Base-by-base conservation (phyloP, 2,113 vertebrate genomes). In the Cryptotis parvus region DNA sequence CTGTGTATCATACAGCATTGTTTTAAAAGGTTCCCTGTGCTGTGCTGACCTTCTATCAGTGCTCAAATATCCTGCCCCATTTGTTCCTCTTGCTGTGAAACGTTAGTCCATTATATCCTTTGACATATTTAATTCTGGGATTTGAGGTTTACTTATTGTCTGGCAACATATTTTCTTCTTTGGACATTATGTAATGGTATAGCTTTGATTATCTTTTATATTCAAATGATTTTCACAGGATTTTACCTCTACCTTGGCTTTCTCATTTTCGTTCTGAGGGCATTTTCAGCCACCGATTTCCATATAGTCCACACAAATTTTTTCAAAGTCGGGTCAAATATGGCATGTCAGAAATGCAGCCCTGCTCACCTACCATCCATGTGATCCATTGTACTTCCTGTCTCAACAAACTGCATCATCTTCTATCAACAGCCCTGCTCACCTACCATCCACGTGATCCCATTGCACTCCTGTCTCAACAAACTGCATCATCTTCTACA, bases 291-390 rank as follows among this genome's bases (percentile, higher is more conserved):
- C 9, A 58, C 37, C 29, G 14, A 66, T 72, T 49, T 49, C 49
- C 45, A 80, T 74, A 63, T 12, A 78, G 20, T n/a, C 84, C 14
- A 65, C 4, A n/a, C 55, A 27, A 90, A 85, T 69, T 87, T 81
- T n/a, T 84, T 81, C 83, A 84, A 26, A 87, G 31, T 49, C 58
- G 26, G 29, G 35, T 90, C 77, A 94, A 87, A 87, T 6, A 15
- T 27, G 31, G 52, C 33, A 52, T 37, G 58, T 82, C 76, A 95
- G 55, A 74, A 93, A 88, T 82, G 68, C 93, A 81, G 74, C 45
- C 9, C 55, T 33, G 14, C 31, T 87, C n/a, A 78, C 58, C 45
- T 6, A 35, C 22, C 39, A 29, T 49, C 75, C 39, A 37, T 41
- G n/a, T 80, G 74, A 89, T 72, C 66, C 72, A 35, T 80, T 70